Base-by-base conservation (phyloP, 2,113 vertebrate species). In the Glaucomys volans region DNA sequence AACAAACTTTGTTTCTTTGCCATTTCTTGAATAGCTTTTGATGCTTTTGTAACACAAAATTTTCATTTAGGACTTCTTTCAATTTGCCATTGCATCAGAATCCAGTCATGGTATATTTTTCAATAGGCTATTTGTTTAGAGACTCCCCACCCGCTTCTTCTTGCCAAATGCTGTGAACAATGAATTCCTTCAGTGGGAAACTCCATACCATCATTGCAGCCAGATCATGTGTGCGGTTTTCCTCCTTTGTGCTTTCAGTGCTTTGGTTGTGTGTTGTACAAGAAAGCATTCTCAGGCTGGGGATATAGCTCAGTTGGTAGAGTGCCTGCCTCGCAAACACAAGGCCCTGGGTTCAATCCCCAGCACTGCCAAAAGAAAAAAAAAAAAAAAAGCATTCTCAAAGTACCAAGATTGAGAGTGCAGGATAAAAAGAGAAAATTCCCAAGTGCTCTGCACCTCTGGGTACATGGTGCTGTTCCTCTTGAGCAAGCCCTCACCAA, bases 121-220 rank as follows among this genome's bases (percentile, higher is more conserved):
- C 92, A 97, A 95, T 64, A 67, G 90, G n/a, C 74, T 69, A 30
- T 89, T 97, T 97, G 96, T 97, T 91, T 91, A 22, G 85, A 85
- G 44, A 71, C 2, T 59, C 77, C 47, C 37, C 71, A n/a, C n/a
- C 71, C 86, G 74, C 74, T 90, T 87, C 69, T 96, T 66, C 83
- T 57, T 95, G 96, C 94, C 91, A 95, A 82, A 74, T 77, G 91
- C 91, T 77, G 77, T 59, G 76, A 88, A 97, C 97, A 97, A 95
- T 95, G 91, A 93, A 54, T 93, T 93, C 26, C 59, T 97, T 97
- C 88, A 97, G 77, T 16, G 40, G 69, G 92, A 81, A 94, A 69
- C 67, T 13, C 93, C 77, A 69, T 10, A n/a, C 47, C 59, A 22
- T 84, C 62, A 94, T 67, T 37, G 44, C 44, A 54, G 89, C 44